phyloP scores from a whole-genome alignment of 2,797 vertebrate genomes.

The Danio kyathit region DNA sequence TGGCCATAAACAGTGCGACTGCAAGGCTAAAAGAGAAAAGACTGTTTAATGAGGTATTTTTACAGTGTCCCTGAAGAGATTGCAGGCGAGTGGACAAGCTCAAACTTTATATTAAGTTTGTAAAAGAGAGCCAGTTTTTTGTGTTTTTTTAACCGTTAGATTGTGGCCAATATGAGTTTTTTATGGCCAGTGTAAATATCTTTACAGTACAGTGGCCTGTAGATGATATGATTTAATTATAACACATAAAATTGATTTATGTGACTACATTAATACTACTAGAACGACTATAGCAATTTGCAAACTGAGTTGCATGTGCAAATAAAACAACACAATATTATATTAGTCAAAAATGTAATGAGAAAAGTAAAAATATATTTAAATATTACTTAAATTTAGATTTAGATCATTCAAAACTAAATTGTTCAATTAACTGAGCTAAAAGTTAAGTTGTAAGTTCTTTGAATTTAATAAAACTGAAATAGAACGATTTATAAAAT shows the following conservation, averaged over 20 bases:
- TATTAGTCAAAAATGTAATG: no score
- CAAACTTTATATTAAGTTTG: background rate
- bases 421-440: no score
- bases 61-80: background rate
- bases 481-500: no score
- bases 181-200: background rate
- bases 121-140: background rate
- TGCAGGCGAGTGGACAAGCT: background rate
- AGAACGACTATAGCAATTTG: background rate
- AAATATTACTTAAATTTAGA: no score
- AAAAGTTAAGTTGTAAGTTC: no score
- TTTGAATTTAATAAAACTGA: no score
- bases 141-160: slow-evolving; percentile 21
- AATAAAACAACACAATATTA: no score
- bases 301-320: no score
- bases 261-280: background rate
- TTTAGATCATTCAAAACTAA: no score
- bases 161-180: background rate
- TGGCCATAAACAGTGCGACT: background rate
- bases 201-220: background rate
- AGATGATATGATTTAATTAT: background rate
- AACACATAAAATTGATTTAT: background rate
- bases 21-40: background rate
- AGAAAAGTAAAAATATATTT: no score
- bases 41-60: slow-evolving; percentile 12